Conservation (phyloP, 1,140 invertebrate genomes). For the Colletes gigas region DNA sequence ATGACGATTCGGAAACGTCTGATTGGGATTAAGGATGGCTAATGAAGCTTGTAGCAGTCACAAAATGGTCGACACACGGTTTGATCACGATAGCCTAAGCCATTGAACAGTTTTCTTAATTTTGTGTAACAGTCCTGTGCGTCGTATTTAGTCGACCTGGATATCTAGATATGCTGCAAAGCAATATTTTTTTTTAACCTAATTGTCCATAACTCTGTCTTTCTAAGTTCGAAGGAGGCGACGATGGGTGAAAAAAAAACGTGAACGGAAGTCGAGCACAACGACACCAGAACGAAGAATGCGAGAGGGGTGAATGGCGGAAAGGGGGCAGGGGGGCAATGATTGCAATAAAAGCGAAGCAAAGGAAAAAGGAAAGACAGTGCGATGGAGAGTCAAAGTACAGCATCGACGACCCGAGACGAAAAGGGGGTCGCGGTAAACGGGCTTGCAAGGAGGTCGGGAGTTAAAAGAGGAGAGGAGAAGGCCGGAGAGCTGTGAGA, state of each 20-base stretch:
- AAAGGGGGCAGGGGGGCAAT: not conserved
- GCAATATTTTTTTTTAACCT: no score
- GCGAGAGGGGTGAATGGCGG: conserved; percentile 14
- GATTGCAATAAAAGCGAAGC: conserved; percentile 56
- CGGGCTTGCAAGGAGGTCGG: not conserved
- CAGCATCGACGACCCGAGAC: not conserved
- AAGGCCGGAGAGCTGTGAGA: conserved; percentile 50
- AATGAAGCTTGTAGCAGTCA: no score
- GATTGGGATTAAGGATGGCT: no score
- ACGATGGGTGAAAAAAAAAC: not conserved
- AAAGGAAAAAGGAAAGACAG: conserved; percentile 23
- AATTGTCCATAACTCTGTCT: no score
- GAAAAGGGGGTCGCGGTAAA: not conserved
- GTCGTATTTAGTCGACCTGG: no score
- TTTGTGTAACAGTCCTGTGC: no score
- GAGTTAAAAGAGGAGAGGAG: conserved; percentile 4
- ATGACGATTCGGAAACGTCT: no score
- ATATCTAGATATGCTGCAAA: no score
- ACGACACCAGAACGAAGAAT: conserved; percentile 7
- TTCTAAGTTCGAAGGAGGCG: no score
- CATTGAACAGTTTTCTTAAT: no score
- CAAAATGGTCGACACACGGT: no score
- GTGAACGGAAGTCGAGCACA: not conserved
- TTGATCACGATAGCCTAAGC: no score
- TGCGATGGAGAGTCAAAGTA: conserved; percentile 22